Conservation (phyloP, 2,797 vertebrate species). For the Nyctibius grandis region DNA sequence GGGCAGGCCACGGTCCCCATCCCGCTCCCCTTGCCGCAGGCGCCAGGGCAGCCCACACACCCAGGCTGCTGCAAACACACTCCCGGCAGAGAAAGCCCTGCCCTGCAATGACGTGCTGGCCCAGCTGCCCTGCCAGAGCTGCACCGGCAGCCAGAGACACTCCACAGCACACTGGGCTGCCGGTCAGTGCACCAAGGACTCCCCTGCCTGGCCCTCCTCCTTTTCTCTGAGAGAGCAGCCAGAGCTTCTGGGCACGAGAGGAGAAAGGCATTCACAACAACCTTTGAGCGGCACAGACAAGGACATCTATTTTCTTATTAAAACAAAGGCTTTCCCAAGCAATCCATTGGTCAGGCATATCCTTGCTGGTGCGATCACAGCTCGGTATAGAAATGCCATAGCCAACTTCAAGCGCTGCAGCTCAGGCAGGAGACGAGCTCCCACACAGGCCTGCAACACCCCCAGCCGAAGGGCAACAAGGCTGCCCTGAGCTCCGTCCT, state of each 20-base stretch:
- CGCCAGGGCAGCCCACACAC: fast-evolving
- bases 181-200: fast-evolving
- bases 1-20: neutral
- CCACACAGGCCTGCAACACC: fast-evolving
- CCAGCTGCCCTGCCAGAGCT: fast-evolving
- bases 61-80: neutral
- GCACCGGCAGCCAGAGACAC: fast-evolving
- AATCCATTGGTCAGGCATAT: neutral
- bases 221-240: fast-evolving
- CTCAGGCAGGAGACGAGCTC: neutral
- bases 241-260: neutral
- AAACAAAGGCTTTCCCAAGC: neutral
- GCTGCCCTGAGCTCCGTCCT: neutral
- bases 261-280: neutral
- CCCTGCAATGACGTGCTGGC: neutral
- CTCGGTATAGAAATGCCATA: neutral
- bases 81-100: neutral
- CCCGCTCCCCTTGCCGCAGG: fast-evolving
- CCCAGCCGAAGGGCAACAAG: neutral
- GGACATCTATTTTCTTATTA: neutral
- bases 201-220: neutral
- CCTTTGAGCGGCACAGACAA: fast-evolving
- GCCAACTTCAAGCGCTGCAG: neutral
- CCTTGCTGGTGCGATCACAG: neutral
- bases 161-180: fast-evolving